Evolutionary conservation across 1,140 invertebrate genomes (phyloP), one percentile per base, ranked within the genome.

Genomic region (Lordiphosa stackelbergi): DNA sequence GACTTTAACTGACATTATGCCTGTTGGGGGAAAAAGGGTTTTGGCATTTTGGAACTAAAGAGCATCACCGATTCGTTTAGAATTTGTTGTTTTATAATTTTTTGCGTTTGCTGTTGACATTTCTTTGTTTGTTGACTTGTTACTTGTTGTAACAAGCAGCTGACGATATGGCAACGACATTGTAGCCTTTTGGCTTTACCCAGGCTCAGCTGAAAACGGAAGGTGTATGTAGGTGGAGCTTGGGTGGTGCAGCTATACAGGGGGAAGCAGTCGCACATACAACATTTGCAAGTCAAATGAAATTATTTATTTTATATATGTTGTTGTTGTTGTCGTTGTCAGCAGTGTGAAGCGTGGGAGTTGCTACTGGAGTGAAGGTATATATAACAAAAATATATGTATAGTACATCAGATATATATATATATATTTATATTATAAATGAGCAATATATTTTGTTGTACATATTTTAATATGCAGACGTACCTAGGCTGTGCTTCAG

Each of bases 271-370:
- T 73, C 48, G 61, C 64, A 78, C 47, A 69, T 57, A 56, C 66
- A 60, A 41, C 75, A 78, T 78, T 78, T 78, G 74, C 74, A 79
- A 78, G 74, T 78, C 74, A 78, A 78, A 78, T 78, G 74, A 81
- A 78, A 78, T 81, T 81, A 79, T 81, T 74, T 70, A 75, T 74
- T 61, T 74, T 70, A 61, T 54, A 59, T 49, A 35, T 46, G 43
- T 31, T 31, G 28, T 31, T 31, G 28, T 31, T 8, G 28, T 31
- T 31, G 24, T 28, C 7, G 5, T 28, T 28, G 28, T 1, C 7
- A 8, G 7, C 7, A 31, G 5, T 8, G 28, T 31, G 28, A 31
- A 5, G 28, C 28, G 28, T 31, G 28, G 28, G 28, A 31, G 28
- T 7, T 31, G 28, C 22, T 11, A 10, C 9, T 28, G 11, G 28